Evolutionary conservation across 2,797 vertebrate genomes (phyloP), one percentile per base, ranked within the genome.

Genomic region (Crocidura indochinensis): DNA sequence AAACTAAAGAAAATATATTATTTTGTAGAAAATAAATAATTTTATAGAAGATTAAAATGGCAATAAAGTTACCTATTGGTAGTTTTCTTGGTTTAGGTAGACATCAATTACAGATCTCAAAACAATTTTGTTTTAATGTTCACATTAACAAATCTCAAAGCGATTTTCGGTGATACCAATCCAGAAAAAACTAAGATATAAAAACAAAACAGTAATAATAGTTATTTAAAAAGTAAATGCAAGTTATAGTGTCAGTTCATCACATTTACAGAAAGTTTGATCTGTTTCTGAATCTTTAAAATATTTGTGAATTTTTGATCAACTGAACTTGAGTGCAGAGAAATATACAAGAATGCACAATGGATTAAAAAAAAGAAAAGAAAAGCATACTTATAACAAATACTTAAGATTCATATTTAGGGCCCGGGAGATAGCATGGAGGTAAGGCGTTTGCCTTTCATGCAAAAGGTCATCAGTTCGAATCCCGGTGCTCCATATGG

Each of bases 91-190:
- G 27, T 27, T 94, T 38, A 74, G 64, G 85, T 88, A 38, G 67
- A 84, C 86, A 73, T 88, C 84, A 77, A 81, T 88, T 88, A 72
- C 27, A 49, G 38, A 27, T 84, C 20, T 24, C 62, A 91, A 84
- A 60, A 85, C 53, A 46, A 5, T 87, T 87, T 56, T 60, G n/a
- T 93, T 84, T 92, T 64, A 60, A 79, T 86, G 92, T 69, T 60
- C 19, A 49, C 60, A 88, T 22, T 46, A 47, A 75, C n/a, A 17
- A 56, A 6, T 12, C 1, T 44, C 20, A 83, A 53, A 62, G 67
- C 26, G 49, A 1, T 65, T 27, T 22, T 73, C 69, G 82, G 29
- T 88, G 44, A 75, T 80, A 19, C 11, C 6, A 1, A 64, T 6
- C 49, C n/a, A 53, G 87, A 27, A 64, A 91, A 72, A 60, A 62